A percentile compares a stretch with the other conserved stretches of the same genome.
These are phyloP conservation scores for Ctena decussata DNA, from an alignment of 2,888 invertebrate species.

Conservation along the genomic window DNA sequence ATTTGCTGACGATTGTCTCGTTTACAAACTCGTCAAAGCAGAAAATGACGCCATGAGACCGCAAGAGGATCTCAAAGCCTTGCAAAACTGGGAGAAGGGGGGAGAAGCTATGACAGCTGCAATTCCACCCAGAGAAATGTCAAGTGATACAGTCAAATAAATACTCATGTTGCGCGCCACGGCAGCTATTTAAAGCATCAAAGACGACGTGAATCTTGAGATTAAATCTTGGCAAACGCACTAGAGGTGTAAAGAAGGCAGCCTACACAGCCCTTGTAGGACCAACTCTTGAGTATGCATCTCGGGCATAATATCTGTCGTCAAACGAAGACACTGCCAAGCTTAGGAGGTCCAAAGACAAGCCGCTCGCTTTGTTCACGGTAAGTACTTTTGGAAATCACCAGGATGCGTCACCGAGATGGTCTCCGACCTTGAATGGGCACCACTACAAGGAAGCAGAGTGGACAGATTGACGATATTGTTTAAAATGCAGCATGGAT, in stretches of 20 bases:
- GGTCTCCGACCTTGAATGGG: background rate
- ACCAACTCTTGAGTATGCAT: background rate
- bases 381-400: background rate
- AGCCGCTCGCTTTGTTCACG: background rate
- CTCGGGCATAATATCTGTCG: background rate
- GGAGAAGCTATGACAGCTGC: background rate
- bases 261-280: background rate
- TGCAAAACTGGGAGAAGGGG: background rate
- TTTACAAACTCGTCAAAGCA: background rate
- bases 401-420: background rate
- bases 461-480: background rate
- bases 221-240: background rate
- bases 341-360: constrained; percentile 23
- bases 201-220: background rate
- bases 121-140: background rate
- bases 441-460: background rate
- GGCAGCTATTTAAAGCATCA: background rate
- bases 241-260: background rate
- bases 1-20: background rate
- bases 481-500: background rate
- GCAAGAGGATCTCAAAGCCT: background rate
- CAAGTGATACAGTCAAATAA: background rate
- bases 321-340: background rate
- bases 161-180: background rate
- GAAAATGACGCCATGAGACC: background rate